A percentile compares a stretch with the other conserved stretches of the same genome.
phyloP scores from a whole-genome alignment of 2,888 invertebrate genomes.

The Halictus ligatus region DNA sequence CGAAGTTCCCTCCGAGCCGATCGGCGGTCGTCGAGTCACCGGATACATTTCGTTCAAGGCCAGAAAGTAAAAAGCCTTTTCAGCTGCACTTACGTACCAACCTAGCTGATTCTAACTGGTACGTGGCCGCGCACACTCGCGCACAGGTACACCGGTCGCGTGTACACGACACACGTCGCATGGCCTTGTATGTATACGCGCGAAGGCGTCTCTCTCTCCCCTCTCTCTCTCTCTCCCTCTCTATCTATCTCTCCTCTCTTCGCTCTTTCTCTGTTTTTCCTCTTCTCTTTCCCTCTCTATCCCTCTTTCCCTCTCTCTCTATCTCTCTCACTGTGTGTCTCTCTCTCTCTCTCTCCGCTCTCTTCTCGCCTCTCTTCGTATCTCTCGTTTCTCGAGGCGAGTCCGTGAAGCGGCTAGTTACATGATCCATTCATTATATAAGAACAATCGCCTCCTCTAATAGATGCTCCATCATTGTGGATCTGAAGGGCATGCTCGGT shows the following conservation, averaged over 20 bases:
- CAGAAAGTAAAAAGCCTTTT: conserved; percentile 83
- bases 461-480: conserved; percentile 82
- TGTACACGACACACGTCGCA: conserved; percentile 52
- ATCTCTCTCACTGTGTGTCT: conserved; percentile 45
- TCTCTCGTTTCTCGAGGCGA: conserved; percentile 60
- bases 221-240: conserved; percentile 38
- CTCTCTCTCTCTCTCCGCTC: conserved; percentile 49
- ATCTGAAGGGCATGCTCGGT: conserved; percentile 80
- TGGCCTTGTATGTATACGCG: conserved; percentile 62
- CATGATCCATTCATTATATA: conserved; percentile 84
- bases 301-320: conserved; percentile 36
- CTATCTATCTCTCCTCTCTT: conserved; percentile 18
- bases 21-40: conserved; percentile 76
- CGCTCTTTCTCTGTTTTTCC: conserved; percentile 49
- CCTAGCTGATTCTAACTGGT: conserved; percentile 73
- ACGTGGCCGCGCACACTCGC: conserved; percentile 57
- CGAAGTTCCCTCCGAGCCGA: conserved; percentile 59
- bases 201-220: conserved; percentile 58
- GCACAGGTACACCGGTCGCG: conserved; percentile 76
- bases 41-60: conserved; percentile 84
- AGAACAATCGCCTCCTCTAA: conserved; percentile 83
- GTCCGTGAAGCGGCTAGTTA: conserved; percentile 80
- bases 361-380: conserved; percentile 51
- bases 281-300: conserved; percentile 51
- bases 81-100: conserved; percentile 78